Conservation (phyloP, 2,888 invertebrate genomes). For the Tolmerus cingulatus region DNA sequence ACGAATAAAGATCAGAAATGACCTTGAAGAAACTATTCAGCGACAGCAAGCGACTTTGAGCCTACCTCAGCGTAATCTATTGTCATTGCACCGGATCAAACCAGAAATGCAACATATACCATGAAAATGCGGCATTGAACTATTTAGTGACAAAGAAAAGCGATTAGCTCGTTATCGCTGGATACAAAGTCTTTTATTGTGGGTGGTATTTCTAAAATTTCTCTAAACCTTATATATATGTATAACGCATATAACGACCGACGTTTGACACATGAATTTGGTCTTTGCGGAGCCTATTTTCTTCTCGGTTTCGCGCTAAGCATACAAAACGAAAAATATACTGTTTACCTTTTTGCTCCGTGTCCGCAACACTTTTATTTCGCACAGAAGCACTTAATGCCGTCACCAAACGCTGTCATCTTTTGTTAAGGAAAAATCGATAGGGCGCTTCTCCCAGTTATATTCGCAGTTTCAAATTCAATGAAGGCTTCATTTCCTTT, state of each 20-base stretch:
- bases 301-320: neutral
- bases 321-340: neutral
- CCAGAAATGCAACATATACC: neutral
- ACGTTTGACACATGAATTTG: neutral
- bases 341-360: neutral
- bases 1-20: neutral
- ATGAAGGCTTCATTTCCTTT: conserved; percentile 4
- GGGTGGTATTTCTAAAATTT: neutral
- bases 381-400: neutral
- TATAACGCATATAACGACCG: neutral
- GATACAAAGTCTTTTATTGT: neutral
- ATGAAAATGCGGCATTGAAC: neutral
- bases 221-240: neutral
- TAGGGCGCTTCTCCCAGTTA: neutral
- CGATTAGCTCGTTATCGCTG: neutral
- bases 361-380: neutral
- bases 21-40: neutral
- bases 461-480: neutral
- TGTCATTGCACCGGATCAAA: neutral
- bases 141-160: neutral
- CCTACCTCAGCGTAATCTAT: neutral
- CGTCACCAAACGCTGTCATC: neutral
- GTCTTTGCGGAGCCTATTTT: neutral
- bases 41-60: neutral
- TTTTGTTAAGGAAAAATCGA: conserved; percentile 1